A percentile compares a stretch with the other conserved stretches of the same genome.
These are phyloP conservation scores for Cybosia mesomella DNA, from an alignment of 2,888 invertebrate species.

Conservation along the genomic window DNA sequence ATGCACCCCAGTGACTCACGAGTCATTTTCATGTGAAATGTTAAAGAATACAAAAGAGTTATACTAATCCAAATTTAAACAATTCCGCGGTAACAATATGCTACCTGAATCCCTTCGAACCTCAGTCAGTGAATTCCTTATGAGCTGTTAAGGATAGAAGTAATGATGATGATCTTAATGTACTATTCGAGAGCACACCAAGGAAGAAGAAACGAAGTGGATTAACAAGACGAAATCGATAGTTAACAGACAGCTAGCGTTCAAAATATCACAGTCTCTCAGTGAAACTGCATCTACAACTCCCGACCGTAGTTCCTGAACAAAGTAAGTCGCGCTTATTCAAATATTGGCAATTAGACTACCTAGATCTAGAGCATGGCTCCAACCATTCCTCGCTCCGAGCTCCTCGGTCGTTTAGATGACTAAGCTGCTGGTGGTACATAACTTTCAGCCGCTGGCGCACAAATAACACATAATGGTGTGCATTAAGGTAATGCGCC, in stretches of 20 bases:
- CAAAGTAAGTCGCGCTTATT: constrained; percentile 1
- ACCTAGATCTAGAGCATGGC: background rate
- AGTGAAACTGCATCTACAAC: background rate
- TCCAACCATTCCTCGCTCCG: background rate
- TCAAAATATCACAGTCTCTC: background rate
- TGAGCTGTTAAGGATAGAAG: background rate
- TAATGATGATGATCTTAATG: background rate
- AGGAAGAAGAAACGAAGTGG: too few species aligned
- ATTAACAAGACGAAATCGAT: too few species aligned
- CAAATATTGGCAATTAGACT: background rate
- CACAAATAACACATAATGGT: constrained; percentile 23
- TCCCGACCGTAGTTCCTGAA: constrained; percentile 4
- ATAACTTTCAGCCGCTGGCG: constrained; percentile 21
- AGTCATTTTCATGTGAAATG: too few species aligned
- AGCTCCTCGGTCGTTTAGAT: constrained; percentile 16
- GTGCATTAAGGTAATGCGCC: constrained; percentile 11
- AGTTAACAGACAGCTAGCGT: background rate
- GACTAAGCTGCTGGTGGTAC: constrained; percentile 20
- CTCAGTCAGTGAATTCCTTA: background rate
- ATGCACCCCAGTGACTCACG: too few species aligned
- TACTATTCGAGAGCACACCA: too few species aligned
- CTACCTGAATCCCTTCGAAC: background rate
- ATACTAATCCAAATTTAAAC: background rate
- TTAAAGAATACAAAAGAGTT: too few species aligned
- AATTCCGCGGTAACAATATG: background rate